Evolutionary conservation across 2,797 vertebrate genomes (phyloP).

Genomic region (Anas capensis): DNA sequence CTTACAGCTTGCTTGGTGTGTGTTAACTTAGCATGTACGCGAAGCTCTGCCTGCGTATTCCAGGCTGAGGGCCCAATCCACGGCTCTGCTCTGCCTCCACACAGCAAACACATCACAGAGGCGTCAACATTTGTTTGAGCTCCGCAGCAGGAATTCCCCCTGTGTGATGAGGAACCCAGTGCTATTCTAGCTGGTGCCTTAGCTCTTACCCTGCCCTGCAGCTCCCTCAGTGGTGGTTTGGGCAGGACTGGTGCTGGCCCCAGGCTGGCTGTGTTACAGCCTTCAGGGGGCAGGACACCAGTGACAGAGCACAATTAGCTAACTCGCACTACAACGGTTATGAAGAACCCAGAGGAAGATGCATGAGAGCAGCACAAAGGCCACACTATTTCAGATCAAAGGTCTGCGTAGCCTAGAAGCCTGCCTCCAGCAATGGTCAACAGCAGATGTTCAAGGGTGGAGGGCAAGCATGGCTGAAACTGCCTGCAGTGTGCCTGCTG

Average conservation of each 20-base stretch:
- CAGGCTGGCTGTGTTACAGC: neutral
- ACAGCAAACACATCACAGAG: neutral
- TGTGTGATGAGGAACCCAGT: fast-evolving
- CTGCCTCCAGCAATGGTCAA: neutral
- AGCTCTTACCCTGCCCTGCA: neutral
- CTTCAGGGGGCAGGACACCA: neutral
- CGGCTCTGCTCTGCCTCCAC: fast-evolving
- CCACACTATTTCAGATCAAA: neutral
- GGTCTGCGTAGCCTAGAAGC: neutral
- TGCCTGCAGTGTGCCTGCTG: neutral
- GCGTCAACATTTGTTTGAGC: neutral
- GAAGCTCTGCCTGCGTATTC: neutral
- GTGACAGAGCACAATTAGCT: neutral
- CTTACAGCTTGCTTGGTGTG: neutral
- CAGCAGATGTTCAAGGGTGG: slow-evolving; percentile 9
- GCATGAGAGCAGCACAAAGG: neutral
- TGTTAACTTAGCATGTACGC: neutral
- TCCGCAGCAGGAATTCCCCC: neutral
- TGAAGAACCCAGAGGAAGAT: neutral
- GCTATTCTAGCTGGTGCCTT: neutral
- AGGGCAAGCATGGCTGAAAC: slow-evolving; percentile 8
- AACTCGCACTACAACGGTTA: neutral
- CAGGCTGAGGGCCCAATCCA: neutral
- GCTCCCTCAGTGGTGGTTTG: neutral
- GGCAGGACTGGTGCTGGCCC: neutral